A percentile compares a stretch with the other conserved stretches of the same genome.
Evolutionary conservation across 2,797 vertebrate genomes (phyloP).

Genomic region (Spinus pinus): DNA sequence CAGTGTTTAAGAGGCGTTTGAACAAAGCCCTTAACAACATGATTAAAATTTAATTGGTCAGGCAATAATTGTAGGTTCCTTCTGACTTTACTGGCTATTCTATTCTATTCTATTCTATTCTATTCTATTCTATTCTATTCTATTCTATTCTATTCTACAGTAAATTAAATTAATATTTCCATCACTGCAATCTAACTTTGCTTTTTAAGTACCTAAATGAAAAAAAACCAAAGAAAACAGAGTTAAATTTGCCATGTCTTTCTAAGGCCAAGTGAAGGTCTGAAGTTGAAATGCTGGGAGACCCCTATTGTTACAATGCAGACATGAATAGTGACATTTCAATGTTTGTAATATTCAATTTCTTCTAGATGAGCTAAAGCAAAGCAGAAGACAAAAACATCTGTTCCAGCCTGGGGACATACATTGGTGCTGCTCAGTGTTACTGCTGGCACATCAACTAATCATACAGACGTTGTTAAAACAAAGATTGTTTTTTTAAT

Average conservation of each 20-base stretch:
- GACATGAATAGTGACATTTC: constrained; percentile 1
- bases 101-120: not conserved
- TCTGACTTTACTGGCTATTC: not conserved
- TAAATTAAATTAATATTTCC: not conserved
- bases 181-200: not conserved
- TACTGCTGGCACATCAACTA: constrained; percentile 29
- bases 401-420: constrained; percentile 40
- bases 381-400: constrained; percentile 51
- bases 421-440: constrained; percentile 23
- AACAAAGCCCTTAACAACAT: not conserved
- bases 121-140: not conserved
- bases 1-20: not conserved
- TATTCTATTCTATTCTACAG: not conserved
- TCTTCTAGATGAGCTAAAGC: constrained; percentile 44
- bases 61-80: not conserved
- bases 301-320: not conserved
- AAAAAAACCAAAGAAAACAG: rapidly evolving
- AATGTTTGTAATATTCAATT: constrained; percentile 53
- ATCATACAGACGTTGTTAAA: constrained; percentile 51
- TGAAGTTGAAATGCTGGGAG: not conserved
- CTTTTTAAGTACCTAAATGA: not conserved
- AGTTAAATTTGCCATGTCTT: not conserved
- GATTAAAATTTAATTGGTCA: not conserved
- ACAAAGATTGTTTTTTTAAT: constrained; percentile 62
- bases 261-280: not conserved